Base-by-base conservation (phyloP, 2,797 vertebrate species). In the Pipistrellus pipistrellus region DNA sequence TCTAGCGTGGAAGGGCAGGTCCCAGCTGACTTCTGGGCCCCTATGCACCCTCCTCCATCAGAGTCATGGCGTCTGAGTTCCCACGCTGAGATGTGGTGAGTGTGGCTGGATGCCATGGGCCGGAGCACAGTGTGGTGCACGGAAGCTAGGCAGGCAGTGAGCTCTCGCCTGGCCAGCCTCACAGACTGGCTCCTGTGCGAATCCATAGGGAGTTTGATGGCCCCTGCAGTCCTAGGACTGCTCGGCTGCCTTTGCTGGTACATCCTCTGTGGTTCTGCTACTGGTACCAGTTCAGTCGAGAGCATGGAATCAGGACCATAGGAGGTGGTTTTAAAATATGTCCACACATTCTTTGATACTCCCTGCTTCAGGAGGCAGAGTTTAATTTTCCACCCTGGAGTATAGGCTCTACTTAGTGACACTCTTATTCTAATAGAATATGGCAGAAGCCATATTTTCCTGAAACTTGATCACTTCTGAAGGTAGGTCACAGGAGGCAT, bases 401-500 rank as follows among this genome's bases (percentile, higher is more conserved):
- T 73, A 27, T 17, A 75, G 82, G 27, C n/a, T 88, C 20, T 57
- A 55, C 23, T 44, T 69, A 55, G 66, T 51, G 32, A 75, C 46
- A 73, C 32, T 82, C n/a, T 85, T 73, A 35, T 5, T 87, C 76
- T 32, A 82, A 44, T 23, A 35, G 71, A 81, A 87, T 6, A 25
- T 15, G 62, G 20, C 17, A 72, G 57, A 71, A 77, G n/a, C 46
- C 25, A 32, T 59, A 85, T 66, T 90, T 77, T 82, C 25, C 38
- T 32, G 48, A 71, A 59, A 81, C 15, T n/a, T 62, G 27, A 46
- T 9, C 18, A 27, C 77, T 69, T 75, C 38, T 21, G 13, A 68
- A 87, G 53, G 38, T 8, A 46, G 25, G 66, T 84, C 57, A 32
- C 78, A 25, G 27, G 46, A 76, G 51, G 32, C 8, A 10, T 27